These are phyloP conservation scores for Suricata suricatta DNA, from an alignment of 2,113 vertebrate species.

Conservation along the genomic window DNA sequence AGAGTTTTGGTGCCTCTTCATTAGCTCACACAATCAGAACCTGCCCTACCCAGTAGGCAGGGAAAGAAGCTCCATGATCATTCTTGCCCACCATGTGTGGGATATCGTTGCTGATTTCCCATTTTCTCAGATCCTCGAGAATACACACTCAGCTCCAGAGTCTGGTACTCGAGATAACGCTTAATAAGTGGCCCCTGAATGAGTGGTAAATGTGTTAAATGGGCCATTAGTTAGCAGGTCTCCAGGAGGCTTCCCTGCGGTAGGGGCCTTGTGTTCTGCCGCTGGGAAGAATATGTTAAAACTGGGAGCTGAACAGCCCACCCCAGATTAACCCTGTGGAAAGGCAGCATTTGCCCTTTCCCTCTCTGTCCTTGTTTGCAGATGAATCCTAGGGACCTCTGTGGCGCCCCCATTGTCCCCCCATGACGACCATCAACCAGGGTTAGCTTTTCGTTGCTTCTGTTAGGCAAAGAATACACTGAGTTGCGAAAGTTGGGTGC, in stretches of 20 bases:
- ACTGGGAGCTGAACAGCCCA: background rate
- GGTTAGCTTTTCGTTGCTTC: slow-evolving; percentile 2
- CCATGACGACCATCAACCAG: background rate
- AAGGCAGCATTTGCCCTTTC: background rate
- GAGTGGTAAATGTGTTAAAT: background rate
- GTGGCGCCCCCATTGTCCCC: background rate
- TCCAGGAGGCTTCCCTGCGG: background rate
- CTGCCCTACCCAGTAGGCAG: background rate
- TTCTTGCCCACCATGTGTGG: background rate
- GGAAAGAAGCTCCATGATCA: background rate
- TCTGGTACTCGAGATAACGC: background rate
- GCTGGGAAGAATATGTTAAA: background rate
- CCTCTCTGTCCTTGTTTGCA: background rate
- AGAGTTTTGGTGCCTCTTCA: background rate
- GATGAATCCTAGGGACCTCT: background rate
- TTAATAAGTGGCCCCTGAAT: background rate
- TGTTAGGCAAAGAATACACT: slow-evolving; percentile 32
- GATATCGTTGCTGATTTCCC: background rate
- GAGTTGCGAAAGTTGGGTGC: slow-evolving; percentile 81
- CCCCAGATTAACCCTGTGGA: background rate
- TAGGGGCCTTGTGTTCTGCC: background rate
- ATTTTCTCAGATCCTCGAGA: background rate
- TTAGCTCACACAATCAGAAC: background rate
- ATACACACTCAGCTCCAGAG: background rate
- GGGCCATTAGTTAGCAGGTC: background rate